Evolutionary conservation across 2,888 invertebrate genomes (phyloP), one percentile per base, ranked within the genome.

Genomic region (Drosophila mulleri): DNA sequence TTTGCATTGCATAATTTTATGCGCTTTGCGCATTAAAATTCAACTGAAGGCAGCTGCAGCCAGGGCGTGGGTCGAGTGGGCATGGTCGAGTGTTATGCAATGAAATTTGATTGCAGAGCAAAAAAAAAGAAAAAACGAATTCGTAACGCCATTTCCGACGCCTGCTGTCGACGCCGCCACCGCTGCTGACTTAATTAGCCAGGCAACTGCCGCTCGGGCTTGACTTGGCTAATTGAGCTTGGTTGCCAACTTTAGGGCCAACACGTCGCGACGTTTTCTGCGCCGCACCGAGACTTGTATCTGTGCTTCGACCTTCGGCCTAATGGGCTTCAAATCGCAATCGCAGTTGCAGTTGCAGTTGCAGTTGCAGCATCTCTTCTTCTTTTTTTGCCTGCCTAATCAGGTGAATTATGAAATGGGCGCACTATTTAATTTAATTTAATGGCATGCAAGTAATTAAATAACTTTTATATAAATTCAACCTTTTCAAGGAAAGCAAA

Each of bases 101-200:
- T 84, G 75, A 84, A 86, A 80, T 86, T 86, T 86, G 86, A 82
- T 86, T 80, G 86, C 77, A 67, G 69, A 77, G 72, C 23, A 72
- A 73, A 72, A 26, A 77, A 83, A 53, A 75, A 26, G 5, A 26
- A 4, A 5, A 26, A 26, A 26, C 26, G 26, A 65, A 78, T 82
- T 85, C 82, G 72, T 69, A 54, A 75, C 73, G 69, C 71, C 75
- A 83, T 78, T 86, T 88, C 88, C 86, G 87, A 42, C 69, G 77
- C 67, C 74, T 52, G 57, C 65, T 72, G 67, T 52, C 47, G 66
- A 48, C 78, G 20, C n/a, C 9, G 41, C 72, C 32, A 2, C 1
- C 32, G 75, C 69, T 74, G 80, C 77, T 75, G 86, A 86, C 88
- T 88, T 86, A 86, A 86, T 86, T 88, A 86, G 86, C 82, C 48